phyloP scores from a whole-genome alignment of 2,888 invertebrate species.

The Cerceris rybyensis region DNA sequence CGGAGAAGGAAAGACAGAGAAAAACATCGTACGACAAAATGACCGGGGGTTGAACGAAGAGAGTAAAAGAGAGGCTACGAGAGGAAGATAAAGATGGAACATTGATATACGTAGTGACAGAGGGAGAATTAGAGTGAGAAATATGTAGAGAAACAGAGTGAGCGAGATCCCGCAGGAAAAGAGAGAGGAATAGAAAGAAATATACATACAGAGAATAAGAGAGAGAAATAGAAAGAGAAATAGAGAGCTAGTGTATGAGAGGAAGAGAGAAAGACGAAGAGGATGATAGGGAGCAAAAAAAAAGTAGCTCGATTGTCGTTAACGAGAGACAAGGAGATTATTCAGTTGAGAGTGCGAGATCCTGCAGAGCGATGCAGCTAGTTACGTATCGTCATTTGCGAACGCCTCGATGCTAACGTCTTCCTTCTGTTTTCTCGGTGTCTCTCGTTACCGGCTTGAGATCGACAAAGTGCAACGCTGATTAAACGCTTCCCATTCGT shows the following conservation, averaged over 20 bases:
- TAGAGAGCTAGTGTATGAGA: neutral
- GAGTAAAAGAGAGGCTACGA: slow-evolving; percentile 2
- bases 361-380: slow-evolving; percentile 31
- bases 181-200: neutral
- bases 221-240: slow-evolving; percentile 32
- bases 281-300: slow-evolving; percentile 37
- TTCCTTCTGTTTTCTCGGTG: neutral
- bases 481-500: slow-evolving; percentile 9
- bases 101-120: slow-evolving; percentile 15
- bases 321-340: slow-evolving; percentile 54
- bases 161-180: slow-evolving; percentile 25
- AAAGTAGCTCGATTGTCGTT: slow-evolving; percentile 53
- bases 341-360: slow-evolving; percentile 55
- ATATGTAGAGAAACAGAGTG: slow-evolving; percentile 10
- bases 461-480: neutral
- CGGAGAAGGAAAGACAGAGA: slow-evolving; percentile 14
- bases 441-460: neutral
- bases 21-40: neutral
- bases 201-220: slow-evolving; percentile 13
- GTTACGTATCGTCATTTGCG: slow-evolving; percentile 37
- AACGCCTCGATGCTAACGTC: slow-evolving; percentile 6
- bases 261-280: slow-evolving; percentile 4
- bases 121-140: slow-evolving; percentile 18
- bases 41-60: neutral
- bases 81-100: slow-evolving; percentile 11